A percentile compares a stretch with the other conserved stretches of the same genome.
Conservation (phyloP, 2,113 vertebrate genomes). For the Benitochromis conjunctus region DNA sequence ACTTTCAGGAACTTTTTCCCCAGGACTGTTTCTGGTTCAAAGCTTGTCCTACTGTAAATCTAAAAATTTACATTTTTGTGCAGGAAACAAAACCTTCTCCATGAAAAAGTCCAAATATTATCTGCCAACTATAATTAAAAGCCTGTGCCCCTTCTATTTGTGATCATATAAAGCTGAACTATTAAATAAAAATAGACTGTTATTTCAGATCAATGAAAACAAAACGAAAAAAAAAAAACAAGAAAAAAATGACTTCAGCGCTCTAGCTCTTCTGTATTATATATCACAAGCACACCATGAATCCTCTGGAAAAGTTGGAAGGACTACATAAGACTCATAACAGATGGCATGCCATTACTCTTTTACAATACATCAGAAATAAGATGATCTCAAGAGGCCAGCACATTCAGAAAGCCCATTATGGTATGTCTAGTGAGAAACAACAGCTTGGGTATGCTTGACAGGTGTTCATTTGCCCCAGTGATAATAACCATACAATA, state of each 20-base stretch:
- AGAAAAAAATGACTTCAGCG: background rate
- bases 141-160: background rate
- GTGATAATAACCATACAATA: background rate
- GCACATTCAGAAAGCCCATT: background rate
- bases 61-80: background rate
- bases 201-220: background rate
- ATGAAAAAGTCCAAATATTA: background rate
- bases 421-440: background rate
- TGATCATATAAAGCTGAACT: background rate
- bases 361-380: constrained; percentile 1
- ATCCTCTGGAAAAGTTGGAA: background rate
- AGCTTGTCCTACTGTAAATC: background rate
- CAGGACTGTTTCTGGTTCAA: background rate
- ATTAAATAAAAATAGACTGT: background rate
- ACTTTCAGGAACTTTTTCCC: background rate
- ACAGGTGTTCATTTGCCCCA: background rate
- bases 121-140: background rate
- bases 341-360: constrained; percentile 11
- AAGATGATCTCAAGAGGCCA: background rate
- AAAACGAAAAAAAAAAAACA: background rate
- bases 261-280: background rate
- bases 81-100: background rate
- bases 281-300: background rate
- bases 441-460: background rate
- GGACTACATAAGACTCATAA: background rate